These are phyloP conservation scores for Caenorhabditis plicata DNA, from an alignment of 2,888 invertebrate species.

Conservation along the genomic window DNA sequence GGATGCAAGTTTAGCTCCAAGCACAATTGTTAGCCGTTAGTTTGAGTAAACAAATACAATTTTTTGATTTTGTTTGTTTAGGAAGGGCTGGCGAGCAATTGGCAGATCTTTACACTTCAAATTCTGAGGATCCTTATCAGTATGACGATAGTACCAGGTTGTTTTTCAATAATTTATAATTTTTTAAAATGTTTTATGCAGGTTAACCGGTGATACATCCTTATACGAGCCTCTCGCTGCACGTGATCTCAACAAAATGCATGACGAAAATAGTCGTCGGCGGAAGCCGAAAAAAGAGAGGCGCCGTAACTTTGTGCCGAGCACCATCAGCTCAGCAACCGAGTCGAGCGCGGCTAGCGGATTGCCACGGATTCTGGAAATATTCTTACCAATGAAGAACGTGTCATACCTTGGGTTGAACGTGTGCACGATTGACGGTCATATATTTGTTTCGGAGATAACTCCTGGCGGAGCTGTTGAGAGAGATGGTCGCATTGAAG, in stretches of 20 bases:
- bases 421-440: conserved; percentile 55
- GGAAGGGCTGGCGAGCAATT: conserved; percentile 60
- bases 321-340: conserved; percentile 57
- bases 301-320: conserved; percentile 57
- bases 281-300: conserved; percentile 44
- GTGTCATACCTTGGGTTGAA: conserved; percentile 50
- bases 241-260: conserved; percentile 24
- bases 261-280: conserved; percentile 19
- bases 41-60: neutral
- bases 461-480: conserved; percentile 49
- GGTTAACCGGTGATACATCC: conserved; percentile 30
- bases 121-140: conserved; percentile 56
- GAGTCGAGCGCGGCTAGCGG: conserved; percentile 50
- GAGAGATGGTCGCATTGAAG: conserved; percentile 49
- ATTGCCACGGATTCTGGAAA: conserved; percentile 58
- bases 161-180: neutral
- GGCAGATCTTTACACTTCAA: conserved; percentile 54
- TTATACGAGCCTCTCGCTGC: conserved; percentile 33
- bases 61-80: neutral
- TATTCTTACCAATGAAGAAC: conserved; percentile 48
- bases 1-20: conserved; percentile 20
- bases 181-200: neutral
- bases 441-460: conserved; percentile 55
- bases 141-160: conserved; percentile 39
- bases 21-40: conserved; percentile 28